Evolutionary conservation across 35 echinoderm and acorn worm genomes (phyloP).

Genomic region (Patiria miniata): DNA sequence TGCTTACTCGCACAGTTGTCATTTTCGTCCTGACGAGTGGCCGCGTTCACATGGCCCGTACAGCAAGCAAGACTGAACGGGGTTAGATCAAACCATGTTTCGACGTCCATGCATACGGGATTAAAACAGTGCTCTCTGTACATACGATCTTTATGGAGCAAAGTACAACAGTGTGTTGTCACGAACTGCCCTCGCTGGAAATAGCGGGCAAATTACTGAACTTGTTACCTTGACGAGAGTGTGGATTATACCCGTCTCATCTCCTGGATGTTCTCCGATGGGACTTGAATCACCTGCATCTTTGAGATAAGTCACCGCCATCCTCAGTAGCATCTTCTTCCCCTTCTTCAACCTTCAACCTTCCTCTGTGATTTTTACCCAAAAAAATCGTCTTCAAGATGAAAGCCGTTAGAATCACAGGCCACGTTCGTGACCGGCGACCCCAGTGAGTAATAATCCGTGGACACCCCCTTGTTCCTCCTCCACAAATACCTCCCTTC

Average conservation of each 20-base stretch:
- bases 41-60: background rate
- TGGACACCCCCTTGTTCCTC: background rate
- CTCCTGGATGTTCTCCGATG: background rate
- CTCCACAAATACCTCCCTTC: background rate
- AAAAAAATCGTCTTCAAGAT: slow-evolving; percentile 1
- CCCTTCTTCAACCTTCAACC: background rate
- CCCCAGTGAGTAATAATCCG: background rate
- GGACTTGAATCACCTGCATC: background rate
- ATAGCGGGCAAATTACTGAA: background rate
- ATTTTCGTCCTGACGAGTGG: slow-evolving; percentile 16
- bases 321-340: background rate
- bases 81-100: no score
- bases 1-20: background rate
- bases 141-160: slow-evolving; percentile 10
- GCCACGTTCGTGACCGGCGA: background rate
- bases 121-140: background rate
- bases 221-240: background rate
- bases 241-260: background rate
- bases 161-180: background rate
- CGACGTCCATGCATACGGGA: background rate
- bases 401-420: background rate
- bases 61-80: no score
- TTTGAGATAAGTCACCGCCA: background rate
- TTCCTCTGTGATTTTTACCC: background rate
- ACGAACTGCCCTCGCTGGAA: background rate